These are phyloP conservation scores for Cynopterus sphinx DNA, from an alignment of 2,797 vertebrate species.

Conservation along the genomic window DNA sequence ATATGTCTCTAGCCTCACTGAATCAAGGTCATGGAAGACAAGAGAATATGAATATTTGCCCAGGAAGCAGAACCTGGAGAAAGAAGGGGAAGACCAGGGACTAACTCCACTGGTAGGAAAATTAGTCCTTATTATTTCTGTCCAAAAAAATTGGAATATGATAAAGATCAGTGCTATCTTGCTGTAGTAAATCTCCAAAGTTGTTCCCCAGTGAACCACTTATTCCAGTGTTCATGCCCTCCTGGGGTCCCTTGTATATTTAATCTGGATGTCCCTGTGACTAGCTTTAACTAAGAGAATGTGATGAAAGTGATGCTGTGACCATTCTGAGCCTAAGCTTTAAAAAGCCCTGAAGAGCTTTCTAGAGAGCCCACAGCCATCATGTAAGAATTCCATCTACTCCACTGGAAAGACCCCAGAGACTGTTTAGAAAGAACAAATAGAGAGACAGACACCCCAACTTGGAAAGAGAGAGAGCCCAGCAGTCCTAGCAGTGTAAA, in stretches of 20 bases:
- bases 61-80: background rate
- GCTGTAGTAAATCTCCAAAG: background rate
- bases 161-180: background rate
- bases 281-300: background rate
- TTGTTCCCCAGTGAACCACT: background rate
- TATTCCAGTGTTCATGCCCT: background rate
- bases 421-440: background rate
- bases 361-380: background rate
- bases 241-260: background rate
- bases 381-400: background rate
- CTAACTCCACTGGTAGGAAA: background rate
- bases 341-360: background rate
- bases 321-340: background rate
- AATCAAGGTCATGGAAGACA: background rate
- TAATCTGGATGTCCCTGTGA: background rate
- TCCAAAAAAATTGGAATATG: background rate
- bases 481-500: accelerated
- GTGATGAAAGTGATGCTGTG: background rate
- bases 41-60: background rate
- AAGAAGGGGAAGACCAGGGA: background rate
- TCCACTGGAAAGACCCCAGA: background rate
- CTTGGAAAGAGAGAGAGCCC: background rate
- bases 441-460: background rate
- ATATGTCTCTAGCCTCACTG: background rate
- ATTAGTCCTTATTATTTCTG: background rate